These are phyloP conservation scores for Habrosyne pyritoides DNA, from an alignment of 2,888 invertebrate species.

Conservation along the genomic window DNA sequence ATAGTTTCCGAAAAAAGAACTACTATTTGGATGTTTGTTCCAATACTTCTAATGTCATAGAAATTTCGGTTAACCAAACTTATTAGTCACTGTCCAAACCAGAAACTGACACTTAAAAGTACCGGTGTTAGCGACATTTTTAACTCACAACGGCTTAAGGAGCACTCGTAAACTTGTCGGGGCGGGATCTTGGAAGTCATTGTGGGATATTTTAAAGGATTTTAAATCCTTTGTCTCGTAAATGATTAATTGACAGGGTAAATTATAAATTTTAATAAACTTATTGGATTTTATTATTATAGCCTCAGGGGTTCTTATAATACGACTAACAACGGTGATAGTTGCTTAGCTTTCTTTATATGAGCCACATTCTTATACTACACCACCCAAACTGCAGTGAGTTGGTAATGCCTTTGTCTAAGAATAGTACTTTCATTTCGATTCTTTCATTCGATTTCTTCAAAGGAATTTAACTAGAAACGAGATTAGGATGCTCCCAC, in stretches of 20 bases:
- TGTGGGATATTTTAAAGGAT: not conserved
- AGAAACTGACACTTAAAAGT: constrained; percentile 11
- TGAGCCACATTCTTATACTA: not conserved
- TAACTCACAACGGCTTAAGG: constrained; percentile 13
- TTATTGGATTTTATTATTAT: too few relatives aligned
- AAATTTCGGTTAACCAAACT: not conserved
- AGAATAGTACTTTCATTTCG: not conserved
- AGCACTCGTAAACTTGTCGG: constrained; percentile 3
- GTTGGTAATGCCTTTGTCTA: not conserved
- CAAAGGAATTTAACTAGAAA: constrained; percentile 57
- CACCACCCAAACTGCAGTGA: not conserved
- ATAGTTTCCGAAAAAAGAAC: too few relatives aligned
- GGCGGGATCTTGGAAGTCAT: not conserved
- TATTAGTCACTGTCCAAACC: constrained; percentile 18
- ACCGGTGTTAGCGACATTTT: constrained; percentile 18
- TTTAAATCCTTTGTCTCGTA: not conserved
- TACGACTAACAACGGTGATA: too few relatives aligned
- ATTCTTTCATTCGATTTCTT: constrained; percentile 45
- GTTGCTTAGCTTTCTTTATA: not conserved
- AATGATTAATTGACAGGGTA: too few relatives aligned
- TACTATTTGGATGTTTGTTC: not conserved
- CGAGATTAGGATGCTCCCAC: constrained; percentile 62
- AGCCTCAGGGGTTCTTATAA: too few relatives aligned
- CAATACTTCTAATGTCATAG: too few relatives aligned
- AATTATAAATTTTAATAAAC: too few relatives aligned